Base-by-base conservation (phyloP, 1,140 invertebrate species). In the Leptonema lineaticorne region DNA sequence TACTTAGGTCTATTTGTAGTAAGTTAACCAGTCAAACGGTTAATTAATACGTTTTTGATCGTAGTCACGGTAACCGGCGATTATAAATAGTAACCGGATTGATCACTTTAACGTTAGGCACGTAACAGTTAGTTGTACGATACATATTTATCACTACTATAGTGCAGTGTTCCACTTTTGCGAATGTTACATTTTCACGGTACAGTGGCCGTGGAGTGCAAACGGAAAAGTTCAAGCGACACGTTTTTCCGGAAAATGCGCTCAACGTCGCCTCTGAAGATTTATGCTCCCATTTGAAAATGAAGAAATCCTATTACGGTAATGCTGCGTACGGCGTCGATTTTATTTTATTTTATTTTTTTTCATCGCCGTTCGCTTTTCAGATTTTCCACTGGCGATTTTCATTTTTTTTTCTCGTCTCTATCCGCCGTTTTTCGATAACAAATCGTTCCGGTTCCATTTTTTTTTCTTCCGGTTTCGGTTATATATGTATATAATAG, bases 221-320 rank as follows among this genome's bases (percentile, higher is more conserved):
- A 16, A 41, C 37, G 37, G 37, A 41, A 41, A 41, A 41, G 37
- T 41, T 41, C 37, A 41, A 11, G 37, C 37, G 37, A 22, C 46
- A 48, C 46, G 20, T 48, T 48, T 48, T 48, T 20, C 46, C 46
- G 46, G 20, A 20, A 48, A 22, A 20, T 48, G n/a, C 46, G 20
- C 16, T 18, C 46, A 20, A 11, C 29, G 58, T 20, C 30, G 50
- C 6, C 26, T 6, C 29, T 5, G 29, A 48, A 33, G 58, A 60
- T 62, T 62, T 62, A 62, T 62, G 59, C 30, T 18, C 7, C 58
- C 29, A 41, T 60, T 45, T 18, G 59, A 33, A 62, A 62, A 62
- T 37, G 33, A 11, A 20, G 24, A 62, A 62, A 62, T 22, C 37
- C 59, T 45, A 62, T 62, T 62, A 62, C 27, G 11, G 6, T 62